Evolutionary conservation across 2,888 invertebrate species (phyloP).

Genomic region (Antitype chi): DNA sequence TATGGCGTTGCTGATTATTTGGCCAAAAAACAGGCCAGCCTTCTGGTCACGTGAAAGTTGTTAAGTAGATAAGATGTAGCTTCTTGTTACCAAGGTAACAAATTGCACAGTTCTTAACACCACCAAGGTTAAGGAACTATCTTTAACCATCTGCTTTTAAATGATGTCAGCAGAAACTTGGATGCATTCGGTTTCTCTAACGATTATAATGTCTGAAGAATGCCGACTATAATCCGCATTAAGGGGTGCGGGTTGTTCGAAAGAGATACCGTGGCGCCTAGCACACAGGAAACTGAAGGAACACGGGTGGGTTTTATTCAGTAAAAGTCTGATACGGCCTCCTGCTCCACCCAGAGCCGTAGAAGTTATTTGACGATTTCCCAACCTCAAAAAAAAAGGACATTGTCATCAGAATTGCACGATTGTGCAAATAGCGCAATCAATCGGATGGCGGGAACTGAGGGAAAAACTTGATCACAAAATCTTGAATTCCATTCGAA

Average conservation of each 20-base stretch:
- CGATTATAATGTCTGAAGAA: not conserved
- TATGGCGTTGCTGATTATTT: no score
- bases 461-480: not conserved
- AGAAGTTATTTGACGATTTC: no score
- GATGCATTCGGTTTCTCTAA: not conserved
- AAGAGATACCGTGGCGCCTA: no score
- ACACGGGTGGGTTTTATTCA: no score
- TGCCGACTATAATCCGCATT: not conserved
- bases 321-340: no score
- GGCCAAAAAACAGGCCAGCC: no score
- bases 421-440: not conserved
- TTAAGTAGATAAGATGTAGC: not conserved
- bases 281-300: no score
- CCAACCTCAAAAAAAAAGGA: no score
- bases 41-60: not conserved
- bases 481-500: not conserved
- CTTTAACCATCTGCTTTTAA: not conserved
- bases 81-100: not conserved
- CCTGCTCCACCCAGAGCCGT: no score
- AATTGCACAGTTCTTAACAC: not conserved
- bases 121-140: not conserved
- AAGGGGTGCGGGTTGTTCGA: no score
- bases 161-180: not conserved
- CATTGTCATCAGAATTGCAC: slow-evolving; percentile 4
- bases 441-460: not conserved